Conservation (phyloP, 2,888 invertebrate species). For the Drosophila ochracea region DNA sequence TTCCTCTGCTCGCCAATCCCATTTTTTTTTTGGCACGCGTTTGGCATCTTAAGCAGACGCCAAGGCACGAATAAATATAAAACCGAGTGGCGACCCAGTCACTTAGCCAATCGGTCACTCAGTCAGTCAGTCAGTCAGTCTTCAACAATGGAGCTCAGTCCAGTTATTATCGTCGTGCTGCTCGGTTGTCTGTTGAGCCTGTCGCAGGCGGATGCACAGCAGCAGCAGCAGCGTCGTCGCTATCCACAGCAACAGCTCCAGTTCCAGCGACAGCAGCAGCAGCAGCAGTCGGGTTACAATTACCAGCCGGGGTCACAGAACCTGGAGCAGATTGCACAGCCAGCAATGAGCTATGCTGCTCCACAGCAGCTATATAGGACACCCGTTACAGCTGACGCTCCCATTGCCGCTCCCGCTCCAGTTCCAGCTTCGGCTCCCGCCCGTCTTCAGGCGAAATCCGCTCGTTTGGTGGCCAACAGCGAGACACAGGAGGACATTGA, state of each 20-base stretch:
- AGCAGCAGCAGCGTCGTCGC: constrained; percentile 45
- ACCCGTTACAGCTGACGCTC: constrained; percentile 24
- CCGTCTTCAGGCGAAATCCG: constrained; percentile 59
- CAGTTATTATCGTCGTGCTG: constrained; percentile 44
- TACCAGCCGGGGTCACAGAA: constrained; percentile 66
- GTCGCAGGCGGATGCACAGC: constrained; percentile 44
- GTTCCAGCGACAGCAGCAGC: constrained; percentile 48
- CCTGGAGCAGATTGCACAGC: constrained; percentile 49
- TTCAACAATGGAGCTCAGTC: constrained; percentile 60
- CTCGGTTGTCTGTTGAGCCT: constrained; percentile 41
- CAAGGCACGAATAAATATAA: constrained; percentile 49
- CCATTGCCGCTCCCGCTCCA: constrained; percentile 12
- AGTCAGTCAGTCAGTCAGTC: constrained; percentile 31
- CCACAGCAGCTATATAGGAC: constrained; percentile 54
- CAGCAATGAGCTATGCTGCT: constrained; percentile 55
- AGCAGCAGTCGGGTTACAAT: constrained; percentile 68
- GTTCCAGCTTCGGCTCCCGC: constrained; percentile 33
- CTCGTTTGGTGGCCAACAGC: constrained; percentile 65
- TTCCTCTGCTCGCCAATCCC: not conserved
- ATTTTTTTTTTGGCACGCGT: constrained; percentile 21
- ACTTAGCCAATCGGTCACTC: constrained; percentile 7
- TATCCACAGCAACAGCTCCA: constrained; percentile 64
- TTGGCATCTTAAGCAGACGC: constrained; percentile 64
- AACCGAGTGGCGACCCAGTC: constrained; percentile 26
- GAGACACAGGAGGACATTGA: constrained; percentile 75